Percentiles rank a stretch among this genome's conserved stretches.
Conservation (phyloP, 2,797 vertebrate species). For the Sebastes matsubarae region DNA sequence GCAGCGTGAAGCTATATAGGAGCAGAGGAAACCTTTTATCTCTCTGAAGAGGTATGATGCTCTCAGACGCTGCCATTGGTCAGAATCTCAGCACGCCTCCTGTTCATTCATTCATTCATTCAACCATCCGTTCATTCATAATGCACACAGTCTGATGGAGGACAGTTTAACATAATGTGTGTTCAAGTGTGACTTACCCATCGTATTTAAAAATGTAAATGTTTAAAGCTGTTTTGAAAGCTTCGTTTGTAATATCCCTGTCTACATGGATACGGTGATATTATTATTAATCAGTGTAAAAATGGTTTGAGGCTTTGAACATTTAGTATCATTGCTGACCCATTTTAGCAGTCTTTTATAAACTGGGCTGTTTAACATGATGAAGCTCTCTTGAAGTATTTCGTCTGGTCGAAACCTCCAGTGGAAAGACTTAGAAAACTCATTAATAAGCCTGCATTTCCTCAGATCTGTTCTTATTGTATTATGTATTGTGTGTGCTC, state of each 20-base stretch:
- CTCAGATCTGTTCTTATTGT: background rate
- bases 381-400: background rate
- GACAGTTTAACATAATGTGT: background rate
- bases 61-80: slow-evolving; percentile 20
- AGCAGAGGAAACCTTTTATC: slow-evolving; percentile 41
- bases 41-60: slow-evolving; percentile 12
- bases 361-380: background rate
- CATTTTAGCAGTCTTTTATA: background rate
- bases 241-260: background rate
- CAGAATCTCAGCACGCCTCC: slow-evolving; percentile 3
- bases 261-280: background rate
- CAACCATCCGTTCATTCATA: background rate
- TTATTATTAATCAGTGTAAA: background rate
- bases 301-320: background rate
- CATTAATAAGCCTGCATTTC: background rate
- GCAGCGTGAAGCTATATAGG: background rate
- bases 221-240: background rate
- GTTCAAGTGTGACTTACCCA: background rate
- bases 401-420: background rate
- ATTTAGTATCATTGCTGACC: background rate
- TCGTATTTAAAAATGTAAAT: background rate
- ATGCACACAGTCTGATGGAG: background rate
- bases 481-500: background rate
- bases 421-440: background rate
- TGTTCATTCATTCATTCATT: slow-evolving; percentile 8